Conservation (phyloP, 2,797 vertebrate species). For the Mus spretus region DNA sequence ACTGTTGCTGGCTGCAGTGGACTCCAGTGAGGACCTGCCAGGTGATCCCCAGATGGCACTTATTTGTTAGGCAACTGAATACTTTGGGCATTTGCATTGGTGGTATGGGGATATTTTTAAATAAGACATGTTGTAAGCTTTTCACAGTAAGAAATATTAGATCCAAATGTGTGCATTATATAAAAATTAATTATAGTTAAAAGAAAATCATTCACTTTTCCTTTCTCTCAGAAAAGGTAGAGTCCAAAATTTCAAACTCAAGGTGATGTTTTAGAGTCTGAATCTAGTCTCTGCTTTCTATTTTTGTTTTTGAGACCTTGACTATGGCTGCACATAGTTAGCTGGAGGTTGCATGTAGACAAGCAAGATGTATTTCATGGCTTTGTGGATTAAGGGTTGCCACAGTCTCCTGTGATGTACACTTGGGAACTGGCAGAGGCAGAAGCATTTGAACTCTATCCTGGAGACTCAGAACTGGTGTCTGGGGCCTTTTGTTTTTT, state of each 20-base stretch:
- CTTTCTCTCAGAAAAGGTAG: not conserved
- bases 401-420: not conserved
- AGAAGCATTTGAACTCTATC: not conserved
- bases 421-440: not conserved
- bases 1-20: not conserved
- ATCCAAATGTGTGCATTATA: not conserved
- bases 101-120: not conserved
- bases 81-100: not conserved
- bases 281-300: not conserved
- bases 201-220: not conserved
- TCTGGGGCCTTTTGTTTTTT: not conserved
- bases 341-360: not conserved
- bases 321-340: too few species aligned
- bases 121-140: not conserved
- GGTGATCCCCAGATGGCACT: not conserved
- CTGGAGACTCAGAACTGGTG: not conserved
- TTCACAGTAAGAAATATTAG: not conserved
- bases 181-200: conserved; percentile 33
- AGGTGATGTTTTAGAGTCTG: conserved; percentile 13
- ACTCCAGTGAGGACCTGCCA: not conserved
- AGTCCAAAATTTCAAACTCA: not conserved
- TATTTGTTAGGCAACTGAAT: not conserved
- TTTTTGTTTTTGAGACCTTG: not conserved
- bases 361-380: not conserved
- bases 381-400: too few species aligned